Conservation (phyloP, 1,140 invertebrate species). For the Dreissena polymorpha region DNA sequence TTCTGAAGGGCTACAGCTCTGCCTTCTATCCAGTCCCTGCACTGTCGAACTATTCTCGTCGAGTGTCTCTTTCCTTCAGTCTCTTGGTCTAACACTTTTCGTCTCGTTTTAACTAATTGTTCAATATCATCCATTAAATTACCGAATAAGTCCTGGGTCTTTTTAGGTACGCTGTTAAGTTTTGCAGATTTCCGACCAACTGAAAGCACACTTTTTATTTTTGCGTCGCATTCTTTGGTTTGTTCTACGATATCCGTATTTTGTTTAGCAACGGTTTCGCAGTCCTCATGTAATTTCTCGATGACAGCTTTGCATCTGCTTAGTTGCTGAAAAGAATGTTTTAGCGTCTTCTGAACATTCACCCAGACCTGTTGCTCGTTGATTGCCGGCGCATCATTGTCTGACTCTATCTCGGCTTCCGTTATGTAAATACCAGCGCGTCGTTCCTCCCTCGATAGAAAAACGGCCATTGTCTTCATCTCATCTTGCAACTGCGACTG, state of each 20-base stretch:
- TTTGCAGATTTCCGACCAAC: conserved; percentile 44
- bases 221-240: conserved; percentile 47
- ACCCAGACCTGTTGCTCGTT: conserved; percentile 43
- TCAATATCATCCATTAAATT: conserved; percentile 57
- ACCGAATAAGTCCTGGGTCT: conserved; percentile 48
- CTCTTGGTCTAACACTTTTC: conserved; percentile 41
- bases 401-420: conserved; percentile 32
- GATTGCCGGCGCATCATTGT: conserved; percentile 7
- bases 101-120: conserved; percentile 47
- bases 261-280: conserved; percentile 48
- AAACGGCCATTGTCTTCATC: conserved; percentile 40
- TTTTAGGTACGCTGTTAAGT: conserved; percentile 33
- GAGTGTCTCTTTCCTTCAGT: conserved; percentile 51
- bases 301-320: conserved; percentile 41
- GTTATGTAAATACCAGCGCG: conserved; percentile 50
- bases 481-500: conserved; percentile 27
- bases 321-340: conserved; percentile 37
- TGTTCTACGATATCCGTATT: conserved; percentile 52
- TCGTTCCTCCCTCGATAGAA: conserved; percentile 38
- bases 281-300: conserved; percentile 46
- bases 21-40: conserved; percentile 50
- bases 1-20: conserved; percentile 27
- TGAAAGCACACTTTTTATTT: conserved; percentile 46
- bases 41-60: conserved; percentile 48
- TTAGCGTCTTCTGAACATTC: conserved; percentile 30